Percentiles rank a stretch among this genome's conserved stretches.
These are phyloP conservation scores for Macrophya annulata DNA, from an alignment of 2,888 invertebrate species.

Conservation along the genomic window DNA sequence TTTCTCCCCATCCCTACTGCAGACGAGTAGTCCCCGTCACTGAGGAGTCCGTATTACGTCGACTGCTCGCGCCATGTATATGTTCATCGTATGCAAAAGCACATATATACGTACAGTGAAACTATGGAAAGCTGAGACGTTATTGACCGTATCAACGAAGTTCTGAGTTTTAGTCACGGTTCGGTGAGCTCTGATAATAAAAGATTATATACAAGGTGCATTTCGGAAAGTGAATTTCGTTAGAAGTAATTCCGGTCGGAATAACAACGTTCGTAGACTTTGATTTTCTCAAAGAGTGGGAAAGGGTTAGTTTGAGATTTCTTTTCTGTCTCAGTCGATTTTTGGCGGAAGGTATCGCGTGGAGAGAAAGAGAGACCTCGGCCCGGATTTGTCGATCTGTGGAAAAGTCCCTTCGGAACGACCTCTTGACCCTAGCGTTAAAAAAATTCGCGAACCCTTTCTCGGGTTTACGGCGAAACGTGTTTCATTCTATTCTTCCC, in stretches of 20 bases:
- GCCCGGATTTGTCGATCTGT: conserved; percentile 30
- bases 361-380: conserved; percentile 4
- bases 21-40: conserved; percentile 33
- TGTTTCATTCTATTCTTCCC: conserved; percentile 56
- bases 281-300: background rate
- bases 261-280: background rate
- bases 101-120: background rate
- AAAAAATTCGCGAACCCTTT: conserved; percentile 49
- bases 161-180: conserved; percentile 13
- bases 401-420: conserved; percentile 32
- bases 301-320: conserved; percentile 24
- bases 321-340: background rate
- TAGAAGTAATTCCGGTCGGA: background rate
- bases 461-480: conserved; percentile 43
- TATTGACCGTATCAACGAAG: conserved; percentile 20
- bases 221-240: background rate
- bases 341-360: conserved; percentile 8
- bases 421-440: conserved; percentile 47
- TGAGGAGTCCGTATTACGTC: conserved; percentile 23
- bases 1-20: conserved; percentile 30
- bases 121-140: conserved; percentile 2
- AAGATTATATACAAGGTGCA: background rate
- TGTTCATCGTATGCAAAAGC: conserved; percentile 15
- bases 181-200: conserved; percentile 24
- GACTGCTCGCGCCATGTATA: background rate